These are phyloP conservation scores for Lucilia cuprina DNA, from an alignment of 1,140 invertebrate species.

Conservation along the genomic window DNA sequence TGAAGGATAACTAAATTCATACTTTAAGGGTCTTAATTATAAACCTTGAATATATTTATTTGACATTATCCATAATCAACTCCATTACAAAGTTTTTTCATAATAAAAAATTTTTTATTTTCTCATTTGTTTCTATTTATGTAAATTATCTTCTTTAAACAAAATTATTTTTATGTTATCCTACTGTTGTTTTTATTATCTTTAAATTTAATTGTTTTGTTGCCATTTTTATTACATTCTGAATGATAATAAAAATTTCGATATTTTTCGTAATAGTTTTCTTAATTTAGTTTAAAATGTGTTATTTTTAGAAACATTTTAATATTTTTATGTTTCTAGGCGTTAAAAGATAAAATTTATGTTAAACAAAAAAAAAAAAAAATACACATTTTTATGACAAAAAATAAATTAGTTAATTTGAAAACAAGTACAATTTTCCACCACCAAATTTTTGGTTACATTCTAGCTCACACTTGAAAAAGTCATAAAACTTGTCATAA, in stretches of 20 bases:
- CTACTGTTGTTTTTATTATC: too few species aligned
- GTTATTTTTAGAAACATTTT: neutral
- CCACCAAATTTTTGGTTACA: neutral
- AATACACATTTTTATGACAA: slow-evolving; percentile 13
- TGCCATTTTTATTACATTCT: neutral
- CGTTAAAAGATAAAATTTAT: slow-evolving; percentile 28
- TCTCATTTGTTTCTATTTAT: too few species aligned
- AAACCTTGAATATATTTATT: too few species aligned
- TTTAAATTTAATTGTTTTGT: slow-evolving; percentile 27
- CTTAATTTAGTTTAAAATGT: neutral
- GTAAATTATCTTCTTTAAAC: too few species aligned
- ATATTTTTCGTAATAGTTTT: neutral
- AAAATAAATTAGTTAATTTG: slow-evolving; percentile 24
- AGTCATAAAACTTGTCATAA: neutral
- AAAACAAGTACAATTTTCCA: neutral
- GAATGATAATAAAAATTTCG: neutral
- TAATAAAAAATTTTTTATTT: too few species aligned
- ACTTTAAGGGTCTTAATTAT: too few species aligned
- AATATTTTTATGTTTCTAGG: slow-evolving; percentile 21
- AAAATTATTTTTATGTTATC: too few species aligned
- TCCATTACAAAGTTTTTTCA: too few species aligned
- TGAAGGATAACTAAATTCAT: too few species aligned
- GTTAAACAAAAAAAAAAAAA: neutral
- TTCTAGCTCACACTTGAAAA: neutral
- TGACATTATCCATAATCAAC: too few species aligned